Evolutionary conservation across 2,113 vertebrate genomes (phyloP).

Genomic region (Rousettus leschenaultii): DNA sequence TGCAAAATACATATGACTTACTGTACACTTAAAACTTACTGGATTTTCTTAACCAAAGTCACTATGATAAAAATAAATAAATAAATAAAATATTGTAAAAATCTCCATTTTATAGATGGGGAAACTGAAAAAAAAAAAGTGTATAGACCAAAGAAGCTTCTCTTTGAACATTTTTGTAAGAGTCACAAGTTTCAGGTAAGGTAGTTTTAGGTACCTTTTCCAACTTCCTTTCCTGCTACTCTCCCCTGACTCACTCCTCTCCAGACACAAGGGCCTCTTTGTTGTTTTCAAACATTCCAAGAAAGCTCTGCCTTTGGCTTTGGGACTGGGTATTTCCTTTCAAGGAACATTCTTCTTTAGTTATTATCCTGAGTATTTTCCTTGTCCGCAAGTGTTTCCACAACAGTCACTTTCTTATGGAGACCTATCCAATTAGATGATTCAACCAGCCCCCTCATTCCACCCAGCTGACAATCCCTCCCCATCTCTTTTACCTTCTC

Average conservation of each 20-base stretch:
- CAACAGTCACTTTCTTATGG: not conserved
- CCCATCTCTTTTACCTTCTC: not conserved
- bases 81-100: too few species aligned
- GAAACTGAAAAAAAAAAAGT: not conserved
- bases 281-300: not conserved
- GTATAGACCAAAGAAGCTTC: not conserved
- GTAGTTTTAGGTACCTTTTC: not conserved
- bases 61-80: too few species aligned
- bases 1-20: too few species aligned
- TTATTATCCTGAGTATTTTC: not conserved
- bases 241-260: not conserved
- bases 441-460: not conserved
- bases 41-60: too few species aligned
- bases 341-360: not conserved
- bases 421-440: not conserved
- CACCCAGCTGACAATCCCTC: not conserved
- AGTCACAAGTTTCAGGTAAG: not conserved
- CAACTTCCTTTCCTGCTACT: not conserved
- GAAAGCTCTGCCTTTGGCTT: not conserved
- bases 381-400: not conserved
- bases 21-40: too few species aligned
- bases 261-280: not conserved
- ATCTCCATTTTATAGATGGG: too few species aligned
- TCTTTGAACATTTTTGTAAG: not conserved
- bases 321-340: not conserved